phyloP scores from a whole-genome alignment of 1,140 invertebrate genomes.

The Hyles euphorbiae region DNA sequence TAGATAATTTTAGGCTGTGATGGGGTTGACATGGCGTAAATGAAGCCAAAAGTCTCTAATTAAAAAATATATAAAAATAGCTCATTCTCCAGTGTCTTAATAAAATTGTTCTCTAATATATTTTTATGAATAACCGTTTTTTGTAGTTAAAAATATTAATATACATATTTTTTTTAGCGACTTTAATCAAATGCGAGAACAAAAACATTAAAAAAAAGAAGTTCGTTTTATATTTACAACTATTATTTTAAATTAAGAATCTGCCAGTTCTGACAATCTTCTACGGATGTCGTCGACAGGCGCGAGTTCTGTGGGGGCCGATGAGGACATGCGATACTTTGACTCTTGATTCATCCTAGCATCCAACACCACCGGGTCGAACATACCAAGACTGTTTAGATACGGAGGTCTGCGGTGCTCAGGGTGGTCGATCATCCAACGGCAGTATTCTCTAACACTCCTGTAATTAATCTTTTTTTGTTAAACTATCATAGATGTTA shows the following conservation, averaged over 20 bases:
- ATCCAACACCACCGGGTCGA: constrained; percentile 57
- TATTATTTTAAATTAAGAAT: constrained; percentile 6
- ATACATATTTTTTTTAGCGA: too few relatives aligned
- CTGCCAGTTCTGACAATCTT: constrained; percentile 41
- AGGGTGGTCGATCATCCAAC: constrained; percentile 73
- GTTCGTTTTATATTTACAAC: too few relatives aligned
- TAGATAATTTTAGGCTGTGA: too few relatives aligned
- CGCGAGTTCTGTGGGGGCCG: constrained; percentile 22
- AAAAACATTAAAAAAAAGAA: too few relatives aligned
- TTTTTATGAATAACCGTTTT: too few relatives aligned
- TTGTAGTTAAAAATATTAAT: too few relatives aligned
- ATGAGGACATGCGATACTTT: constrained; percentile 21
- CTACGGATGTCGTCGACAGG: constrained; percentile 49
- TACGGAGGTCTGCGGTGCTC: constrained; percentile 63
- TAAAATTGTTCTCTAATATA: too few relatives aligned
- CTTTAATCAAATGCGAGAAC: too few relatives aligned
- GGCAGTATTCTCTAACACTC: constrained; percentile 72
- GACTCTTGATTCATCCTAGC: constrained; percentile 50
- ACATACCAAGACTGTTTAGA: constrained; percentile 61
- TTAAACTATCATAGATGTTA: not conserved
- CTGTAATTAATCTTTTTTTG: constrained; percentile 32
- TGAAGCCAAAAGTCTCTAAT: too few relatives aligned
- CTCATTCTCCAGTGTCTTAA: too few relatives aligned
- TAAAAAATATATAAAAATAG: too few relatives aligned
- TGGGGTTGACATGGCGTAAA: too few relatives aligned